phyloP scores from a whole-genome alignment of 2,888 invertebrate species.

The Ochropleura plecta region DNA sequence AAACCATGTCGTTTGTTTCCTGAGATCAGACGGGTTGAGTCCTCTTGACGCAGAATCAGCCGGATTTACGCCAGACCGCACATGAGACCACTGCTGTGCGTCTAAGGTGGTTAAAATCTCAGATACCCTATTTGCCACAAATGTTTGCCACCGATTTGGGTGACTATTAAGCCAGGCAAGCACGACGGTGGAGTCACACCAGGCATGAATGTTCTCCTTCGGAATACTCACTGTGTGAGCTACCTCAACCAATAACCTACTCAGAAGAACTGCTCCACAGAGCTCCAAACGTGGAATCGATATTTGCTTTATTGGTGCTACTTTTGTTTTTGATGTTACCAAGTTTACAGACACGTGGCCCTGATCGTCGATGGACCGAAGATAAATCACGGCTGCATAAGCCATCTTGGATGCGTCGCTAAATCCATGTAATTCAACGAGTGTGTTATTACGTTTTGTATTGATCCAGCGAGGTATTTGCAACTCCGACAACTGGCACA shows the following conservation, averaged over 20 bases:
- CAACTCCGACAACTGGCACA: background rate
- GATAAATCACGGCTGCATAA: background rate
- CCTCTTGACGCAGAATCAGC: constrained; percentile 13
- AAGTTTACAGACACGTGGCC: background rate
- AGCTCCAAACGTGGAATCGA: constrained; percentile 13
- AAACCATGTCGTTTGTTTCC: background rate
- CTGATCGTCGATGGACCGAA: background rate
- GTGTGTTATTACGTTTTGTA: background rate
- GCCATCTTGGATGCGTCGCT: background rate
- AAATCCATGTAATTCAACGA: constrained; percentile 6
- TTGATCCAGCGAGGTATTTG: constrained; percentile 11
- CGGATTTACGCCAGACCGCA: background rate
- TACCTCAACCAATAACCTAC: constrained; percentile 1
- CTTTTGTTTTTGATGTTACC: constrained; percentile 2
- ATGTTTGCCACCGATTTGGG: constrained; percentile 3
- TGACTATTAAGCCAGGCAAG: constrained; percentile 7
- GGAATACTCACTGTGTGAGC: background rate
- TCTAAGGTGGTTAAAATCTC: constrained; percentile 8
- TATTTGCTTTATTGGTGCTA: background rate
- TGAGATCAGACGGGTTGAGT: background rate
- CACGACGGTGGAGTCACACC: background rate
- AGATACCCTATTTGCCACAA: background rate
- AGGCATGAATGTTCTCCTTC: background rate
- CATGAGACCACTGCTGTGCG: constrained; percentile 11
- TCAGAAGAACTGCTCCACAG: constrained; percentile 6